These are phyloP conservation scores for Calephelis virginiensis DNA, from an alignment of 1,140 invertebrate species.

Conservation along the genomic window DNA sequence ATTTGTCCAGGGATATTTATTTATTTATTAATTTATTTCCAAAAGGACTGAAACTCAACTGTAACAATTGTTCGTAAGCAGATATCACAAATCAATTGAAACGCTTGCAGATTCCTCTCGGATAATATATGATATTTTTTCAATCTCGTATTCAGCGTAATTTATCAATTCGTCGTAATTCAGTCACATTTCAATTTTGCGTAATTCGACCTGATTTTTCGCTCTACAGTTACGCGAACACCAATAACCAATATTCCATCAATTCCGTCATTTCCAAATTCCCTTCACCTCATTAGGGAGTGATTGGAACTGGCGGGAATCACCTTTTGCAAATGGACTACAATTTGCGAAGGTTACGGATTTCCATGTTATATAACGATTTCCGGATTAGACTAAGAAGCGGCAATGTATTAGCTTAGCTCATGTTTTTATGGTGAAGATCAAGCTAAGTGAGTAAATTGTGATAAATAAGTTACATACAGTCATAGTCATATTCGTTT, in stretches of 20 bases:
- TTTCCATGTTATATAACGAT: constrained; percentile 27
- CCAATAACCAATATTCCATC: constrained; percentile 11
- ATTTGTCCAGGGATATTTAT: no score
- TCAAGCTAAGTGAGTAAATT: no score
- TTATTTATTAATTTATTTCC: no score
- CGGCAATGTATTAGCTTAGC: background rate
- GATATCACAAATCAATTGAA: no score
- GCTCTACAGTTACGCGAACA: constrained; percentile 9
- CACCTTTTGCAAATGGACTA: constrained; percentile 30
- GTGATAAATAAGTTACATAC: no score
- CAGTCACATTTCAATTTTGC: constrained; percentile 1
- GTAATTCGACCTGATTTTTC: constrained; percentile 7
- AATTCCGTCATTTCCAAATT: background rate
- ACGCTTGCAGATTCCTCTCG: no score
- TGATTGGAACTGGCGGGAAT: constrained; percentile 20
- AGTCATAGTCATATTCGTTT: no score
- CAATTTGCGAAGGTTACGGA: constrained; percentile 28
- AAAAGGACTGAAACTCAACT: no score
- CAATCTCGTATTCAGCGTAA: no score
- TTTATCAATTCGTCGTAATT: background rate
- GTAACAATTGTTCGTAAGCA: no score
- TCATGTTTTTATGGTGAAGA: background rate
- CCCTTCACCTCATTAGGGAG: constrained; percentile 3
- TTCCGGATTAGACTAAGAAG: constrained; percentile 10
- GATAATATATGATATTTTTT: no score